Conservation (phyloP, 2,888 invertebrate species). For the Leptinotarsa haldemani region DNA sequence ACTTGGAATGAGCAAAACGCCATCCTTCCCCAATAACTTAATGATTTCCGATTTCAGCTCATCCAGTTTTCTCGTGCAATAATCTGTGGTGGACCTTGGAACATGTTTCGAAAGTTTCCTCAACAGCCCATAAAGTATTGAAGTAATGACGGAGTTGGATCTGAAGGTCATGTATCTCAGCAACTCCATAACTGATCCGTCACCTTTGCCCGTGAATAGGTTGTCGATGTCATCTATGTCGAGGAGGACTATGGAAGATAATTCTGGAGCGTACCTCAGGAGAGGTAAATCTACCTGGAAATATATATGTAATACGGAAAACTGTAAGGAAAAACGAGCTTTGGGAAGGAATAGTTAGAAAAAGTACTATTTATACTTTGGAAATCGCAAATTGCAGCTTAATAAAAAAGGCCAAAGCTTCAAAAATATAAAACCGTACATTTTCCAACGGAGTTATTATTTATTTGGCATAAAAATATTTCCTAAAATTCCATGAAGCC, state of each 20-base stretch:
- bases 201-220: conserved; percentile 75
- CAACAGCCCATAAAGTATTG: conserved; percentile 70
- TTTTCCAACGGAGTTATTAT: no score
- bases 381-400: no score
- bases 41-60: conserved; percentile 59
- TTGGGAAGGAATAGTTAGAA: no score
- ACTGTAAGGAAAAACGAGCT: no score
- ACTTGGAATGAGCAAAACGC: conserved; percentile 77
- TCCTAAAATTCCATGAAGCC: no score
- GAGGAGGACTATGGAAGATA: conserved; percentile 70
- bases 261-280: conserved; percentile 74
- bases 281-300: conserved; percentile 72
- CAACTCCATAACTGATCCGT: conserved; percentile 73
- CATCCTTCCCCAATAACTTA: conserved; percentile 74
- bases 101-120: conserved; percentile 55
- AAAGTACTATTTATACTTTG: no score
- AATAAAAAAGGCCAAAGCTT: no score
- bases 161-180: conserved; percentile 74
- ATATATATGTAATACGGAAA: not conserved
- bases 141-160: conserved; percentile 76
- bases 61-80: conserved; percentile 34
- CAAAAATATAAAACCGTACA: no score
- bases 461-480: no score
- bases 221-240: conserved; percentile 74
- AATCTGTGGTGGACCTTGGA: conserved; percentile 40